Evolutionary conservation across 2,797 vertebrate species (phyloP), one percentile per base, ranked within the genome.

Genomic region (Typhlichthys subterraneus): DNA sequence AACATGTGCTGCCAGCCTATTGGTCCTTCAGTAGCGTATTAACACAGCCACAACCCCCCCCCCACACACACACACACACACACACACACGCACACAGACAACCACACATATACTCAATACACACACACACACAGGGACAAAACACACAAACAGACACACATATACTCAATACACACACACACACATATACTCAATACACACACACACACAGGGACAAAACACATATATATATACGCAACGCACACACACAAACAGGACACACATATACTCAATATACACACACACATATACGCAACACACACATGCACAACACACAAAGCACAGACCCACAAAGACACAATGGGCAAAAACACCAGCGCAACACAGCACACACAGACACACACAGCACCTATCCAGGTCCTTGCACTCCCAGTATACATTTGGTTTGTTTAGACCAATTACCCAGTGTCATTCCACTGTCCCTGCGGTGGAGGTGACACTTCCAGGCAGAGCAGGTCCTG

Each of bases 391-490:
- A 81, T 79, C 71, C 60, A 63, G 69, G 67, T 54, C 17, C 52
- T 77, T 88, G 85, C 90, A 89, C 89, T 90, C 79, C 84, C 88
- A 65, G 68, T 49, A 73, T 72, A 62, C 89, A 79, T 65, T 58
- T 76, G 84, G 85, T 91, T 93, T 89, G 91, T 93, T 94, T 90
- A 90, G 87, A 91, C 90, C 94, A 94, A 94, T 95, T 95, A 96
- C 46, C 46, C n/a, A 70, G 89, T 94, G 93, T 94, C 93, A 85
- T 80, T 90, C 77, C 81, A 66, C 89, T 87, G 87, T 88, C 87
- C 88, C 86, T 38, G 59, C 66, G 58, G 88, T 81, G 81, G 72
- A 85, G 83, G 85, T 90, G 86, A 89, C 85, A 83, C 86, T 87
- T 85, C 80, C 85, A 76, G 68, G 68, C 79, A 73, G 74, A 81